Evolutionary conservation across 2,113 vertebrate species (phyloP).

Genomic region (Psammodynastes pulverulentus): DNA sequence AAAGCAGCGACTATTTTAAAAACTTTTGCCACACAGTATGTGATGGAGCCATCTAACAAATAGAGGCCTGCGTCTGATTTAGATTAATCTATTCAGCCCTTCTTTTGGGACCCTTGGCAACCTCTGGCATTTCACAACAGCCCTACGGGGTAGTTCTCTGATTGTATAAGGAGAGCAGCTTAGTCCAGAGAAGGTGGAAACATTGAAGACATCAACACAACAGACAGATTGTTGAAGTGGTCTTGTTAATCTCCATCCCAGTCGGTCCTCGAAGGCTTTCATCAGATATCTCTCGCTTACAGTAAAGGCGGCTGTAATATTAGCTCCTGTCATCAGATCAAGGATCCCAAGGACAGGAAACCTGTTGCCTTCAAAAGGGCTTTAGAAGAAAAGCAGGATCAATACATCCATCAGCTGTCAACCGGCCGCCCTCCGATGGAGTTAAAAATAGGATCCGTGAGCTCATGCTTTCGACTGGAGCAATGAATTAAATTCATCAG

Average conservation of each 20-base stretch:
- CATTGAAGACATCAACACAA: neutral
- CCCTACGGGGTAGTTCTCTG: neutral
- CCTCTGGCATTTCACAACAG: neutral
- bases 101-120: neutral
- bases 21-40: neutral
- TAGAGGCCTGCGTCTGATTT: neutral
- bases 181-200: neutral
- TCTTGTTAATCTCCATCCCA: neutral
- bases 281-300: neutral
- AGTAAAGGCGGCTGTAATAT: neutral
- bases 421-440: neutral
- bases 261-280: neutral
- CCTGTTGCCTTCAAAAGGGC: neutral
- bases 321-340: neutral
- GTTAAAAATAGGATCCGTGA: neutral
- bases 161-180: neutral
- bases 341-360: neutral
- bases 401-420: neutral
- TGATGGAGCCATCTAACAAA: neutral
- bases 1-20: neutral
- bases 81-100: neutral
- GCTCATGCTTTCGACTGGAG: neutral
- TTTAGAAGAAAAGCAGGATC: neutral
- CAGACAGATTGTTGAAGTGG: neutral
- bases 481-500: neutral